Base-by-base conservation (phyloP, 2,797 vertebrate genomes). In the Betta splendens region DNA sequence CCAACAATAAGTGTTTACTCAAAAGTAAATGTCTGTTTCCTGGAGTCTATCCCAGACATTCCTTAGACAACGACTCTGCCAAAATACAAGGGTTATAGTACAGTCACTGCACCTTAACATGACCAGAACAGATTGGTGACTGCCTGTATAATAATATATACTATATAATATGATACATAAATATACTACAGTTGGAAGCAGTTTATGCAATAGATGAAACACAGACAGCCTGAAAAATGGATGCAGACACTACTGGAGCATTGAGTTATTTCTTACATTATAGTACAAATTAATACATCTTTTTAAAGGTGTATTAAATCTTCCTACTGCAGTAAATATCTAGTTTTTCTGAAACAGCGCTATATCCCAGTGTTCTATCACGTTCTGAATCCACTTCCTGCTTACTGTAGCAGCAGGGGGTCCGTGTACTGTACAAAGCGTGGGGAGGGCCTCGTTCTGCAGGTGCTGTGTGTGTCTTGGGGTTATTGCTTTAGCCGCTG, bases 401-500 rank as follows among this genome's bases (percentile, higher is more conserved):
- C 53, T 51, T 35, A n/a, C n/a, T n/a, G n/a, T n/a, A 60, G 43
- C 51, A 52, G 69, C 69, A 77, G 43, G 17, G 52, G 38, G 28
- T 17, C 46, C 36, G 35, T 49, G 40, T 15, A n/a, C n/a, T 43
- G 35, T 32, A 44, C 36, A 61, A 40, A 63, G 46, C 12, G 2
- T 44, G 46, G 42, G 55, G 20, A 60, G 33, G 59, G 64, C 35
- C 45, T 48, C 10, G 43, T 59, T 59, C 25, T 54, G 54, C 74
- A 80, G 68, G 54, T 83, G 54, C 38, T 79, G 32, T 64, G 18
- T 76, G 62, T 51, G 52, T 84, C 63, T 67, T 58, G 54, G 65
- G 44, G 29, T 71, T 74, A 39, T 56, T 66, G 53, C 47, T 75
- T 51, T 64, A 59, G 79, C 68, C 73, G 48, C 46, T 42, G 42